Base-by-base conservation (phyloP, 2,113 vertebrate genomes). In the Ariopsis seemanni region DNA sequence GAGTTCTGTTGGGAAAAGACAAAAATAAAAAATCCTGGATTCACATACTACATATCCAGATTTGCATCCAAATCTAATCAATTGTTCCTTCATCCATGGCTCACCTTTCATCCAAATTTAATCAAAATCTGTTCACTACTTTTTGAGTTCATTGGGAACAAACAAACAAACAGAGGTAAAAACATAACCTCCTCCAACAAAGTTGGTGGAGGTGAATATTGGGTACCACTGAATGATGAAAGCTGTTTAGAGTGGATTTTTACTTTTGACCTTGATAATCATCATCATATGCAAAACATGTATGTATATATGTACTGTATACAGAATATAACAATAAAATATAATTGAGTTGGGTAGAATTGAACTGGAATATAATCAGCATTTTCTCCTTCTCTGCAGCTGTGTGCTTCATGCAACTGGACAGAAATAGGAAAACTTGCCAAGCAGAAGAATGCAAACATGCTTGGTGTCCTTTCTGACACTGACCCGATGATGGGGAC, bases 401-500 rank as follows among this genome's bases (percentile, higher is more conserved):
- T 25, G 20, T 8, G 25, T 20, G 9, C 75, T 53, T 53, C 75
- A 53, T 27, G 5, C 11, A 53, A 17, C 50, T 55, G 11, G 11
- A 78, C 25, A 78, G 25, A n/a, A 79, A 79, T 52, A 55, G 8
- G 22, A 55, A 57, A 79, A 55, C 75, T 17, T 78, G 50, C 8
- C 55, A 58, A 60, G 17, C 0, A 30, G 71, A 48, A 63, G 42
- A 63, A 57, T 27, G 34, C 20, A 58, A 75, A 62, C n/a, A 12
- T 20, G 7, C 57, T 20, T 8, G 57, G 34, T 42, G 17, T 63
- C 25, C 55, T 52, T 77, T 52, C 89, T 91, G 87, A 92, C 93
- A 91, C 62, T 86, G 90, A 83, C 84, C 86, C 89, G 87, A 58
- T 60, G 86, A 82, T 91, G 92, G 78, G 15, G 14, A 78, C 88